Conservation (phyloP, 2,888 invertebrate genomes). For the Pelosia muscerda region DNA sequence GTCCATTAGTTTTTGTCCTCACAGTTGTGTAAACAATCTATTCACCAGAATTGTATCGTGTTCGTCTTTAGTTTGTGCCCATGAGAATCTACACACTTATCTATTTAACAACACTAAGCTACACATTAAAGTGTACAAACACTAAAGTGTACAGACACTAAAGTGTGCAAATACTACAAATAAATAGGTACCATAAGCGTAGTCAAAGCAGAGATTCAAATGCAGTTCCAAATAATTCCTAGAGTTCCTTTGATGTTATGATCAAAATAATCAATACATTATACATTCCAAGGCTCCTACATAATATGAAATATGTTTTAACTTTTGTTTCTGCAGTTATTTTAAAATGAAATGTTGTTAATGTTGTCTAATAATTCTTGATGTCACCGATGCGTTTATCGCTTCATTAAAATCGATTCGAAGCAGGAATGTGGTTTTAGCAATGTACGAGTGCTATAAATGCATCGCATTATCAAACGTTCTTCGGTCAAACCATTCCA, state of each 20-base stretch:
- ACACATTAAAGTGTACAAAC: neutral
- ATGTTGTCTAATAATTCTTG: neutral
- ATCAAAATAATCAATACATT: neutral
- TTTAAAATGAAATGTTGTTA: too few species aligned
- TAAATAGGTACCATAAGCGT: too few species aligned
- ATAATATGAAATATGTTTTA: neutral
- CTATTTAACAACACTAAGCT: neutral
- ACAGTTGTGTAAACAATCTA: conserved; percentile 32
- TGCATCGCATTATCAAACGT: neutral
- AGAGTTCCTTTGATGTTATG: too few species aligned
- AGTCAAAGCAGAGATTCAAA: too few species aligned
- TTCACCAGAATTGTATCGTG: neutral
- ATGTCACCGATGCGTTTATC: neutral
- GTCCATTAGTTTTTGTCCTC: conserved; percentile 51
- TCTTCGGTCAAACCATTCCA: neutral
- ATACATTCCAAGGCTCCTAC: too few species aligned
- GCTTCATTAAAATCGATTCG: conserved; percentile 30
- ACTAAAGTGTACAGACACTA: neutral
- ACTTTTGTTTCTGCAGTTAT: neutral
- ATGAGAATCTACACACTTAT: neutral
- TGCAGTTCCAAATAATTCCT: too few species aligned
- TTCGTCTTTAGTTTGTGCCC: neutral
- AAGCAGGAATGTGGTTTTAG: conserved; percentile 22
- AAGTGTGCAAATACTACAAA: too few species aligned
- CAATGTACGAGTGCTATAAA: conserved; percentile 2